These are phyloP conservation scores for Hypena proboscidalis DNA, from an alignment of 2,888 invertebrate genomes.

Conservation along the genomic window DNA sequence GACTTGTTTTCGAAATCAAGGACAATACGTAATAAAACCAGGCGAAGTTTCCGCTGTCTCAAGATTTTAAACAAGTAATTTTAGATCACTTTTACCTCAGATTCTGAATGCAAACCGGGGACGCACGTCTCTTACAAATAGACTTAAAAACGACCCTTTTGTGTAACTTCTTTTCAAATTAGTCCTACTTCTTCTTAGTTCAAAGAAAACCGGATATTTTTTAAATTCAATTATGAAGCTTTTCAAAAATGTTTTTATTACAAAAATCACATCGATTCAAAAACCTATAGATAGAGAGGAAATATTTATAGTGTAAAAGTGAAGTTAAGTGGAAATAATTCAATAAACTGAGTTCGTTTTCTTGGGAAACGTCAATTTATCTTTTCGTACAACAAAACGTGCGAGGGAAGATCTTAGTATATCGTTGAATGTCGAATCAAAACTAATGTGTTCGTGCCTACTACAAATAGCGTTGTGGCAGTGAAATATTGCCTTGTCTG, in stretches of 20 bases:
- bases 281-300: too few species aligned
- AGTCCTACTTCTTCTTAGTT: slow-evolving; percentile 5
- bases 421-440: slow-evolving; percentile 11
- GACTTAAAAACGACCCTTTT: slow-evolving; percentile 1
- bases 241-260: too few species aligned
- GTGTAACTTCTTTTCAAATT: slow-evolving; percentile 9
- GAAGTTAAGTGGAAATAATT: too few species aligned
- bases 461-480: slow-evolving; percentile 27
- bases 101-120: slow-evolving; percentile 11
- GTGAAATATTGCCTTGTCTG: slow-evolving; percentile 20
- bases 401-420: too few species aligned
- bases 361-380: too few species aligned
- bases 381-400: too few species aligned
- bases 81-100: slow-evolving; percentile 5
- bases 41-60: too few species aligned
- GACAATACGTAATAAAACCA: too few species aligned
- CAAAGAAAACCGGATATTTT: not conserved
- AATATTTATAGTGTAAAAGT: too few species aligned
- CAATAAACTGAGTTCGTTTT: too few species aligned
- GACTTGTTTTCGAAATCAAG: slow-evolving; percentile 18
- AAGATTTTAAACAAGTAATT: too few species aligned
- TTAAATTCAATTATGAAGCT: not conserved
- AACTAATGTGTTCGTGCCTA: slow-evolving; percentile 7
- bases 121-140: slow-evolving; percentile 14
- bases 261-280: too few species aligned